phyloP scores from a whole-genome alignment of 2,797 vertebrate genomes.

The Mallotus villosus region DNA sequence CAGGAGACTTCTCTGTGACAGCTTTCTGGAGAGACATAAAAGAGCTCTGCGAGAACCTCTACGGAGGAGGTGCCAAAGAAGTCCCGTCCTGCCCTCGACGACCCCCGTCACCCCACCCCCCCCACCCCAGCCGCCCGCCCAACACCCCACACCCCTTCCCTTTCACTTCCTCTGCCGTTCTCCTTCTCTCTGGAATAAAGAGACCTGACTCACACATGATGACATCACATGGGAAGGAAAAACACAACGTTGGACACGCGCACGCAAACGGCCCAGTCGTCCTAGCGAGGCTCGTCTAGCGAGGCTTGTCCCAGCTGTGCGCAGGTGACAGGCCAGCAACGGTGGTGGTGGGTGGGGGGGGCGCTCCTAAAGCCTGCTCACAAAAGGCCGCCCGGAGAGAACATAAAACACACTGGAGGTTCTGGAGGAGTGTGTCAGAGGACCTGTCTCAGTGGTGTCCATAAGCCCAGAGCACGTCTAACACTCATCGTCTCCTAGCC shows the following conservation, averaged over 20 bases:
- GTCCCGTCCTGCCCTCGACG: not conserved
- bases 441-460: constrained; percentile 17
- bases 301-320: constrained; percentile 26
- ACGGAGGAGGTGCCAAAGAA: not conserved
- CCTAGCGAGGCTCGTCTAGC: not conserved
- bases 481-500: not conserved
- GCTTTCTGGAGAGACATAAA: not conserved
- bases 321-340: constrained; percentile 13
- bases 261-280: not conserved
- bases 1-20: not conserved
- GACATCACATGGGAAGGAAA: constrained; percentile 25
- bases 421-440: constrained; percentile 34
- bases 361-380: constrained; percentile 27
- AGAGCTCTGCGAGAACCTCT: not conserved
- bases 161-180: not conserved
- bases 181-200: constrained; percentile 6
- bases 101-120: too few species aligned
- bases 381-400: constrained; percentile 16
- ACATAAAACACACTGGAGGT: constrained; percentile 42
- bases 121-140: not conserved
- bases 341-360: not conserved
- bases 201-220: not conserved
- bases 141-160: not conserved
- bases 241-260: constrained; percentile 17
- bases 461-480: constrained; percentile 27